Base-by-base conservation (phyloP, 2,113 vertebrate genomes). In the Mesocricetus auratus region DNA sequence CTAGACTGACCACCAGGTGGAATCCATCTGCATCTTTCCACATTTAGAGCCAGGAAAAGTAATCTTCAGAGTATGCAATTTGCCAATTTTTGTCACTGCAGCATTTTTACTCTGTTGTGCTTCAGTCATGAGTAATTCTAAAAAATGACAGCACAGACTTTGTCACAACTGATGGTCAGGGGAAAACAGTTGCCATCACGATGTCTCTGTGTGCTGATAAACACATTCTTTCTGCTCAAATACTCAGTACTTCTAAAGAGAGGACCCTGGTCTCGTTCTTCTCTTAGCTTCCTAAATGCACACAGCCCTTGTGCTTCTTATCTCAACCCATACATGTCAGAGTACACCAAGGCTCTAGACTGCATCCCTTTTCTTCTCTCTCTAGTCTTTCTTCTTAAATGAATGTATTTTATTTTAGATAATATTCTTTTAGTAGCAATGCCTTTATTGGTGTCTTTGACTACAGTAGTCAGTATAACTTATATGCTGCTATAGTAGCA, bases 371-470 rank as follows among this genome's bases (percentile, higher is more conserved):
- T 85, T 89, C 7, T 42, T 71, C n/a, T 83, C n/a, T 53, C 47
- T 66, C 22, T 75, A 64, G 0, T 89, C 10, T 74, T 79, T 96
- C 47, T 74, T 69, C n/a, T 94, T 94, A 78, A 92, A 17, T 92
- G 8, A 62, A 53, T 47, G 24, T 73, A 36, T n/a, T 33, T 21
- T 47, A 19, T 7, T 47, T 66, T 47, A 36, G 17, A 66, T 69
- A 33, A 10, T 45, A 86, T 62, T 7, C 31, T 68, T 50, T 83
- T 83, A 93, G 5, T 58, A n/a, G 66, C 68, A 88, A 78, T 39
- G 2, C 42, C 33, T 86, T 92, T 86, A 39, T 87, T 31, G 11
- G 78, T 82, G 93, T 62, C 66, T 91, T 60, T 86, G 36, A 36
- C n/a, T 69, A 0, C 42, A 13, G 50, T 62, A 60, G 36, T 89